Evolutionary conservation across 2,113 vertebrate genomes (phyloP).

Genomic region (Nesogale talazaci): DNA sequence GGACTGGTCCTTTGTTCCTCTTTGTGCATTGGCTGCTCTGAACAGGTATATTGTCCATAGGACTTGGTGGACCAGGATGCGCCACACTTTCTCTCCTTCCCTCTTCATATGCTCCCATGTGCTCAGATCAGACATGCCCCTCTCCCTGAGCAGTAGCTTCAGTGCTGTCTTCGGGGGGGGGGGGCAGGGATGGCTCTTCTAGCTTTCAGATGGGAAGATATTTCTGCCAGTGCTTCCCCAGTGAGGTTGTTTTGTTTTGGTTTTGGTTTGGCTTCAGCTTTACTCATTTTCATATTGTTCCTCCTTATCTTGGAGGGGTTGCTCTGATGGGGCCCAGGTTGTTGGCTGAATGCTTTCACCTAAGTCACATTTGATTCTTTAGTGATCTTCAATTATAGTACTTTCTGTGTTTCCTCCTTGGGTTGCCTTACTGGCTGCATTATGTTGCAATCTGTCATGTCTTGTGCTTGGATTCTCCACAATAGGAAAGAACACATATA

Average conservation of each 20-base stretch:
- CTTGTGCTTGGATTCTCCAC: slow-evolving; percentile 24
- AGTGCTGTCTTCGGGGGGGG: too few species aligned
- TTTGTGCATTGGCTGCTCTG: too few species aligned
- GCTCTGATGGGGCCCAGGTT: slow-evolving; percentile 70
- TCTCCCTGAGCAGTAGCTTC: too few species aligned
- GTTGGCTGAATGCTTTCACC: slow-evolving; percentile 51
- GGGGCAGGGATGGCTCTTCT: neutral
- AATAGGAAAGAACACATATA: neutral
- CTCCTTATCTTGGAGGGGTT: slow-evolving; percentile 50
- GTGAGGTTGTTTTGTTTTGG: too few species aligned
- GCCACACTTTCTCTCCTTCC: too few species aligned
- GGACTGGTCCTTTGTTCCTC: too few species aligned
- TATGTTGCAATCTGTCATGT: slow-evolving; percentile 34
- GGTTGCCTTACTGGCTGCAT: slow-evolving; percentile 25
- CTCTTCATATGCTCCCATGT: too few species aligned
- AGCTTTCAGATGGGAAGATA: slow-evolving; percentile 68
- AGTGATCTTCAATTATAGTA: slow-evolving; percentile 47
- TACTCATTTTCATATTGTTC: slow-evolving; percentile 63
- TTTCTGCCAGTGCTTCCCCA: neutral
- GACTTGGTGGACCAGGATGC: too few species aligned
- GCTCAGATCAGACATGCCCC: too few species aligned
- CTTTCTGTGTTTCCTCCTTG: slow-evolving; percentile 9
- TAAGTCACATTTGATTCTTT: slow-evolving; percentile 42
- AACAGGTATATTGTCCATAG: too few species aligned
- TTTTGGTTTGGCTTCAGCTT: neutral